Evolutionary conservation across 1,140 invertebrate species (phyloP).

Genomic region (Cepaea nemoralis): DNA sequence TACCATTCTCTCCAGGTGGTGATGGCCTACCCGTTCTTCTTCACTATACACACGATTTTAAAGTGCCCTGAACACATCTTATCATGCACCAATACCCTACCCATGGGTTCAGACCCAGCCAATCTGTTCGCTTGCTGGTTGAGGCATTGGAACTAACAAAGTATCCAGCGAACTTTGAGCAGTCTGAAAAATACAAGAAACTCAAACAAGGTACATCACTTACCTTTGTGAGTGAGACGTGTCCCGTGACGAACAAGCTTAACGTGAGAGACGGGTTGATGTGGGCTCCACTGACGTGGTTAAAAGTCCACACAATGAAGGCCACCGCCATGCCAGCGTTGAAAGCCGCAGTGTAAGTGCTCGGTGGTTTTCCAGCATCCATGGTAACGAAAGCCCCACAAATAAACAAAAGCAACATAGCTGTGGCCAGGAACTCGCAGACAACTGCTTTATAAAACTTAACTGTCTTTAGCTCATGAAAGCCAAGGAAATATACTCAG

Average conservation of each 20-base stretch:
- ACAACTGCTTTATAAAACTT: constrained; percentile 48
- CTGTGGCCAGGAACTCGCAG: constrained; percentile 88
- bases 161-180: too few relatives aligned
- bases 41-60: too few relatives aligned
- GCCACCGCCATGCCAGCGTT: constrained; percentile 67
- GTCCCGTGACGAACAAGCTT: constrained; percentile 76
- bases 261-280: constrained; percentile 90
- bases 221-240: constrained; percentile 17
- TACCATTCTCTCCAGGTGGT: too few relatives aligned
- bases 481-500: too few relatives aligned
- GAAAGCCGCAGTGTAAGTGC: constrained; percentile 56
- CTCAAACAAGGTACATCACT: too few relatives aligned
- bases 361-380: constrained; percentile 49
- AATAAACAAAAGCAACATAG: constrained; percentile 86
- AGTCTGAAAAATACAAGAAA: too few relatives aligned
- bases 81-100: too few relatives aligned
- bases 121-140: too few relatives aligned
- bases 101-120: too few relatives aligned
- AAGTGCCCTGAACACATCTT: too few relatives aligned
- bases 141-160: too few relatives aligned
- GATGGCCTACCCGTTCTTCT: too few relatives aligned
- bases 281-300: constrained; percentile 89
- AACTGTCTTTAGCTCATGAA: background rate
- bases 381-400: constrained; percentile 79
- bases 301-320: constrained; percentile 75